phyloP scores from a whole-genome alignment of 37 sponge, comb jelly and placozoan genomes.

The Ephydatia muelleri region DNA sequence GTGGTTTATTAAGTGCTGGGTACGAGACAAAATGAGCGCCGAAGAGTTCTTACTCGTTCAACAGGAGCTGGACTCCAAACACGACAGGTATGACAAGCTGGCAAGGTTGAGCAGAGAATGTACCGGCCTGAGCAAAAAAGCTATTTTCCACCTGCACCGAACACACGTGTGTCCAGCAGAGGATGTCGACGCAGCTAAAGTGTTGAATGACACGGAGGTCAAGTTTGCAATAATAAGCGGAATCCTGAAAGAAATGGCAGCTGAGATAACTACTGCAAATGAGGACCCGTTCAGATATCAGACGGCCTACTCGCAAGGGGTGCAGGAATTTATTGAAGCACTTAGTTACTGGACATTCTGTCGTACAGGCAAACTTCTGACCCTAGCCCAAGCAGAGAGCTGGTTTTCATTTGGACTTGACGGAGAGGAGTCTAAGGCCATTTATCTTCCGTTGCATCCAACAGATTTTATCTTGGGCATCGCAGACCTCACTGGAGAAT shows the following conservation, averaged over 20 bases:
- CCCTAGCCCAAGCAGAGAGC: conserved; percentile 26
- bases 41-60: background rate
- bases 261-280: conserved; percentile 23
- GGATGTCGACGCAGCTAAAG: background rate
- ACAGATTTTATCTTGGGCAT: conserved; percentile 78
- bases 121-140: conserved; percentile 86
- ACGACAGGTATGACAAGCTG: conserved; percentile 82
- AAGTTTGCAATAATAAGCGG: conserved; percentile 30
- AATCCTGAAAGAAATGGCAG: conserved; percentile 46
- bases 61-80: conserved; percentile 63
- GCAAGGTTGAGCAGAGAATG: conserved; percentile 88
- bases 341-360: conserved; percentile 55
- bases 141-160: conserved; percentile 85
- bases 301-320: conserved; percentile 62
- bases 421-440: background rate
- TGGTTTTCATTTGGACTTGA: conserved; percentile 31
- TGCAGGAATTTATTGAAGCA: conserved; percentile 90
- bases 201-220: conserved; percentile 33
- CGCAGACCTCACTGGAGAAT: conserved; percentile 87
- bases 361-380: conserved; percentile 30
- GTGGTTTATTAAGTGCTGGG: background rate
- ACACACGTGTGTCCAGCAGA: background rate
- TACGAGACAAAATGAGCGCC: background rate
- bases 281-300: conserved; percentile 47
- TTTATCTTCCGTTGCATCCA: conserved; percentile 26